A percentile compares a stretch with the other conserved stretches of the same genome.
These are phyloP conservation scores for Tetranychus piercei DNA, from an alignment of 2,888 invertebrate species.

Conservation along the genomic window DNA sequence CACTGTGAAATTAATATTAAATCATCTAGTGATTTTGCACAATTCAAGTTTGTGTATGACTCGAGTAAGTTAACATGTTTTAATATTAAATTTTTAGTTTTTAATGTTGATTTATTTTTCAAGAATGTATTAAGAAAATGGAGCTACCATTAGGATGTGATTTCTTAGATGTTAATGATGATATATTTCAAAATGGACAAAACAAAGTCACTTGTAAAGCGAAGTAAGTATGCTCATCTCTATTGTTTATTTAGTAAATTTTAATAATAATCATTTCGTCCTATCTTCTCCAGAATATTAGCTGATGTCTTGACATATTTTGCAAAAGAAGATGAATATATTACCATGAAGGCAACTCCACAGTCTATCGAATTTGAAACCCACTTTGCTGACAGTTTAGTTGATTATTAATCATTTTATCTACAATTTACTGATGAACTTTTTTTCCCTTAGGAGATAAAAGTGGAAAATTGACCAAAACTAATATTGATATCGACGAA, in stretches of 20 bases:
- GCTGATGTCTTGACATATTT: not conserved
- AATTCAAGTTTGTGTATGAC: not conserved
- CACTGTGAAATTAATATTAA: not conserved
- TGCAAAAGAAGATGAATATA: not conserved
- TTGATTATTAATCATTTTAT: not conserved
- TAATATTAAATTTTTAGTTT: not conserved
- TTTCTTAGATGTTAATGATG: not conserved
- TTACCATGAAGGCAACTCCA: not conserved
- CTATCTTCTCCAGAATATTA: not conserved
- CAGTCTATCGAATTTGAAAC: not conserved
- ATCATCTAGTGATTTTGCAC: not conserved
- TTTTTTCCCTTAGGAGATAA: not conserved
- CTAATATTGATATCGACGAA: not conserved
- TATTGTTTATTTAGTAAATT: not conserved
- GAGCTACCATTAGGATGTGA: not conserved
- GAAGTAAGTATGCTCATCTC: not conserved
- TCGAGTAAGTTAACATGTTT: not conserved
- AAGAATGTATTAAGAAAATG: not conserved
- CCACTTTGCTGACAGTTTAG: not conserved
- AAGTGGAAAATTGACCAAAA: not conserved
- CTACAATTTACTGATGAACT: not conserved
- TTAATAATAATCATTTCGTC: not conserved
- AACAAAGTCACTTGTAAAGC: not conserved
- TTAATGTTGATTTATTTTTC: not conserved
- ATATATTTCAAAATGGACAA: not conserved